Base-by-base conservation (phyloP, 2,797 vertebrate genomes). In the Sebastes matsubarae region DNA sequence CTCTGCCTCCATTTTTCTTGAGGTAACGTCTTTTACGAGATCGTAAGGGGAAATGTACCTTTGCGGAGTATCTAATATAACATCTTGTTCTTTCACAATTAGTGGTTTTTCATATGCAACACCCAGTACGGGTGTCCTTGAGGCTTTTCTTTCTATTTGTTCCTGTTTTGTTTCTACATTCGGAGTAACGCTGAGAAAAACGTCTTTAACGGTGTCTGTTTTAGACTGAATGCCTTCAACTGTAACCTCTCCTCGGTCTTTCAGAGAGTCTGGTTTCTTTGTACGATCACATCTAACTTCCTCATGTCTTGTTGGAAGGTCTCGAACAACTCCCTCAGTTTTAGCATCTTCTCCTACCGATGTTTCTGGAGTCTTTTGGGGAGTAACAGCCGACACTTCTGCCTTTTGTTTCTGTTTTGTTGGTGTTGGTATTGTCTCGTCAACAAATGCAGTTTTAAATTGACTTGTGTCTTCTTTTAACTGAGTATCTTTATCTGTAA, bases 101-200 rank as follows among this genome's bases (percentile, higher is more conserved):
- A 66, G 2, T 67, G 50, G 3, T 69, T 75, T 80, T 72, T 42
- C 57, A 71, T 24, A 9, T 3, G 32, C 12, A 30, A 58, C 24
- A 36, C 69, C 46, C 52, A 76, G 76, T 16, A 32, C 66, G 20
- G 54, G 36, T 9, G 75, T 42, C 18, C 66, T 67, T 27, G 60
- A 76, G 57, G 76, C 1, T 5, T 82, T 81, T 52, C 30, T 66
- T 63, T 89, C 59, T 6, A 5, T 67, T 55, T 83, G 52, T 12
- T 80, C 68, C 10, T 66, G 66, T 8, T 58, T 55, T 22, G 22
- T 54, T 32, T 65, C 38, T 36, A 27, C 24, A 22, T 24, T 30
- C 0, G 76, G 22, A 34, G 60, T 8, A 20, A 61, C 42, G 2
- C 27, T 52, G 2, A 34, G 34, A 18, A 54, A 68, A 36, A 6